Evolutionary conservation across 1,140 invertebrate genomes (phyloP), one percentile per base, ranked within the genome.

Genomic region (silkworm (Bombyx mori)): DNA sequence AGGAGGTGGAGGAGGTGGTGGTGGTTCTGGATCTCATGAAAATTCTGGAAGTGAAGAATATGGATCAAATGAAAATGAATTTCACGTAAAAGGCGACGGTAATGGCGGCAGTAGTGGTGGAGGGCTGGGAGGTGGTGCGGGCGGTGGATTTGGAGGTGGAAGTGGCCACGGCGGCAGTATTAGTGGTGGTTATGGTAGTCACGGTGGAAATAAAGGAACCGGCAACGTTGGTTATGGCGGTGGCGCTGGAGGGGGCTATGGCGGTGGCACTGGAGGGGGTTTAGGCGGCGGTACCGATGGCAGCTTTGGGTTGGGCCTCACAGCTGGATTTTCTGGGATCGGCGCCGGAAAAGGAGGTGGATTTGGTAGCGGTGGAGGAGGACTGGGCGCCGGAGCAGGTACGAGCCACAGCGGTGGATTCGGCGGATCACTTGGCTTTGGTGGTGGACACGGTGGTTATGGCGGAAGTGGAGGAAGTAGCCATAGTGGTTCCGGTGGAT

Each of bases 1-100:
- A 44, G 56, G 58, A 26, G 60, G 58, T 12, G 49, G 50, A 42
- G 65, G 66, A 7, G 67, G 77, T 7, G 55, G 46, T 42, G 68
- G 68, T 9, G 65, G 68, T 35, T 63, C 69, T 50, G 54, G 46
- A 4, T 69, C 66, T 8, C 57, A 56, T 8, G 65, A 65, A 8
- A 8, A 48, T 22, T 65, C 66, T 44, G 50, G 44, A 52, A 63
- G 63, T n/a, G 61, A 53, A 57, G 62, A 59, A 51, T 44, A 60
- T 44, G 60, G 63, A 35, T 12, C 10, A 10, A 45, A 55, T 18
- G 52, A 43, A 12, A 56, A 44, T 47, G 54, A 45, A 46, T 50
- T 7, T 48, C 50, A 47, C 22, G 55, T 57, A 4, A 53, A 59
- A 1, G 57, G 48, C n/a, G 12, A 48, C 26, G 62, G 63, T 35